A percentile compares a stretch with the other conserved stretches of the same genome.
phyloP scores from a whole-genome alignment of 1,140 invertebrate species.

The Diorhabda elongata region DNA sequence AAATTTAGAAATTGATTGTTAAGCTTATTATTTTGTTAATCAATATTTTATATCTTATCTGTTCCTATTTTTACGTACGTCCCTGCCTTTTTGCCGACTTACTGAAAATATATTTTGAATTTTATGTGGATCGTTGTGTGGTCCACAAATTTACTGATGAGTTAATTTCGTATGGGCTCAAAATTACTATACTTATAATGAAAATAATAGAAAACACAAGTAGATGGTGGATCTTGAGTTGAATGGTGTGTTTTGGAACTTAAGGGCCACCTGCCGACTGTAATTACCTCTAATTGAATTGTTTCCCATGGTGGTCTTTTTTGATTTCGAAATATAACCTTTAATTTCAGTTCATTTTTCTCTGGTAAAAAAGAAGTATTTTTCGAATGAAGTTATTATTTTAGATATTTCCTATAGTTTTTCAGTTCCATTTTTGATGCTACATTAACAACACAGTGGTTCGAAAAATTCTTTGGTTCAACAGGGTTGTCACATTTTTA shows the following conservation, averaged over 20 bases:
- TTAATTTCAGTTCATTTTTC: too few relatives aligned
- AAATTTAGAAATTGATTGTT: too few relatives aligned
- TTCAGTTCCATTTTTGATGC: background rate
- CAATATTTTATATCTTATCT: too few relatives aligned
- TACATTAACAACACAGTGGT: background rate
- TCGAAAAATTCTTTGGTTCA: background rate
- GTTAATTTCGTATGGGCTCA: conserved; percentile 18
- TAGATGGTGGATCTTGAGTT: background rate
- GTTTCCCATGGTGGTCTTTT: conserved; percentile 6
- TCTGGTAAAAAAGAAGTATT: background rate
- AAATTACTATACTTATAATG: conserved; percentile 20
- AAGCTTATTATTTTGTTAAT: too few relatives aligned
- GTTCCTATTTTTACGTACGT: too few relatives aligned
- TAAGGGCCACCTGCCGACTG: conserved; percentile 16
- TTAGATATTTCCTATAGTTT: background rate
- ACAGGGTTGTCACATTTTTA: too few relatives aligned
- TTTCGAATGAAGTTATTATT: background rate
- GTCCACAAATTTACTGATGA: conserved; percentile 14
- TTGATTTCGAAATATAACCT: too few relatives aligned
- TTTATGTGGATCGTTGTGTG: conserved; percentile 14
- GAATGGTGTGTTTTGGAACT: background rate
- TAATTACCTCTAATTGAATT: conserved; percentile 21
- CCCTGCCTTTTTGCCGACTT: background rate
- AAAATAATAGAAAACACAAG: conserved; percentile 21
- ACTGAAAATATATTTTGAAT: background rate